A percentile compares a stretch with the other conserved stretches of the same genome.
Conservation (phyloP, 1,140 invertebrate genomes). For the Oncopodura yosiiana region DNA sequence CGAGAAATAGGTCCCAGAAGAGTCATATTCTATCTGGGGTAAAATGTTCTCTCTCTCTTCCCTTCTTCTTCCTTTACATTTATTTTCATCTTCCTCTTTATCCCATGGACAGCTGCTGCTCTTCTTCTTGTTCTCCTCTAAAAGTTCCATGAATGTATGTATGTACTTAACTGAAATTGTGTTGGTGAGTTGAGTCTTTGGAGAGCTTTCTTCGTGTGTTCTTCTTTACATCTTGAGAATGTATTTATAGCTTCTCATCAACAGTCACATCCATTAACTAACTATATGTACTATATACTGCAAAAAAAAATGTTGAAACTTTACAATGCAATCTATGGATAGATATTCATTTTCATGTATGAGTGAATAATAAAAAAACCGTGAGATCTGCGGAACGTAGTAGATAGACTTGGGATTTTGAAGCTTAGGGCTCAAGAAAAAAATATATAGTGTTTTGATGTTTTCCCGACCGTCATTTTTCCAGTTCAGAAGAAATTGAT, state of each 20-base stretch:
- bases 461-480: slow-evolving; percentile 32
- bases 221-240: too few relatives aligned
- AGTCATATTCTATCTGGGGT: slow-evolving; percentile 29
- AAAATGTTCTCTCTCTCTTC: neutral
- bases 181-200: too few relatives aligned
- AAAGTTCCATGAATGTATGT: too few relatives aligned
- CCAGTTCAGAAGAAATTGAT: slow-evolving; percentile 31
- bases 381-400: too few relatives aligned
- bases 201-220: too few relatives aligned
- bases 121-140: too few relatives aligned
- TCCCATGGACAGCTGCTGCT: neutral
- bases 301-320: too few relatives aligned
- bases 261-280: slow-evolving; percentile 9
- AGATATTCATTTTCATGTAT: too few relatives aligned
- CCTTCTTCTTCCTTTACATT: neutral
- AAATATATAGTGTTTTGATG: slow-evolving; percentile 28
- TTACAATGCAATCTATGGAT: too few relatives aligned
- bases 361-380: too few relatives aligned
- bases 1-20: slow-evolving; percentile 25
- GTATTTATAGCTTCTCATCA: slow-evolving; percentile 14
- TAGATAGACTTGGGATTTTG: slow-evolving; percentile 13
- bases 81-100: neutral
- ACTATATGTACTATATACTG: neutral
- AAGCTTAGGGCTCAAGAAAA: slow-evolving; percentile 3
- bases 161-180: too few relatives aligned